A percentile compares a stretch with the other conserved stretches of the same genome.
Conservation (phyloP, 2,797 vertebrate species). For the Notolepis coatsorum region DNA sequence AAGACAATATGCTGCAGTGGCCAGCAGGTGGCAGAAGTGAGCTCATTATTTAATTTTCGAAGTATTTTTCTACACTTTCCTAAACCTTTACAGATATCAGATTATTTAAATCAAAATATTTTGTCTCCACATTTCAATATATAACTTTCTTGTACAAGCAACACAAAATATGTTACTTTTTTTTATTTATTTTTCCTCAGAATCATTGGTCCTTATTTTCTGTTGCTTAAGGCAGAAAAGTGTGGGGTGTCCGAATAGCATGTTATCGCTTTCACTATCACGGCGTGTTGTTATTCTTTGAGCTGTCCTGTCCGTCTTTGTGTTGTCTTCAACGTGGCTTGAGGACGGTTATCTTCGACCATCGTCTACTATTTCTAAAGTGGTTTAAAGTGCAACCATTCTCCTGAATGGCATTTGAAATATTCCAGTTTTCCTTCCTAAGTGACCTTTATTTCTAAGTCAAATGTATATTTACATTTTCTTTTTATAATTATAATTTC, state of each 20-base stretch:
- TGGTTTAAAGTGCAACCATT: constrained; percentile 6
- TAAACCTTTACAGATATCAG: constrained; percentile 46
- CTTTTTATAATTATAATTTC: too few species aligned
- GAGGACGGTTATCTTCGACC: too few species aligned
- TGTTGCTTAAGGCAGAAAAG: constrained; percentile 9
- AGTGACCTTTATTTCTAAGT: neutral
- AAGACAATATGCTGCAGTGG: constrained; percentile 51
- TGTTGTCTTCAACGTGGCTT: too few species aligned
- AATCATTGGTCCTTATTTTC: constrained; percentile 46
- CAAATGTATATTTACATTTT: neutral
- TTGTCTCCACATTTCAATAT: constrained; percentile 62
- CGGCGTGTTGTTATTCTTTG: constrained; percentile 9
- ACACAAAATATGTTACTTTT: constrained; percentile 41
- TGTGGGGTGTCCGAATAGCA: constrained; percentile 6
- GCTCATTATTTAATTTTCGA: constrained; percentile 33
- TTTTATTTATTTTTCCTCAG: constrained; percentile 74
- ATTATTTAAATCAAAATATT: constrained; percentile 52
- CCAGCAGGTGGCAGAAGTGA: constrained; percentile 72
- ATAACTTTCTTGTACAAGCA: constrained; percentile 40
- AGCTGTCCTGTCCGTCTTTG: too few species aligned
- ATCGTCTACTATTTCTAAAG: constrained; percentile 1
- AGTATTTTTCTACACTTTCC: constrained; percentile 49
- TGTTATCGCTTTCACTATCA: constrained; percentile 7
- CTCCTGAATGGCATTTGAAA: neutral
- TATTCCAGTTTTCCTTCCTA: neutral